These are phyloP conservation scores for Lomographa bimaculata DNA, from an alignment of 2,888 invertebrate genomes.

Conservation along the genomic window DNA sequence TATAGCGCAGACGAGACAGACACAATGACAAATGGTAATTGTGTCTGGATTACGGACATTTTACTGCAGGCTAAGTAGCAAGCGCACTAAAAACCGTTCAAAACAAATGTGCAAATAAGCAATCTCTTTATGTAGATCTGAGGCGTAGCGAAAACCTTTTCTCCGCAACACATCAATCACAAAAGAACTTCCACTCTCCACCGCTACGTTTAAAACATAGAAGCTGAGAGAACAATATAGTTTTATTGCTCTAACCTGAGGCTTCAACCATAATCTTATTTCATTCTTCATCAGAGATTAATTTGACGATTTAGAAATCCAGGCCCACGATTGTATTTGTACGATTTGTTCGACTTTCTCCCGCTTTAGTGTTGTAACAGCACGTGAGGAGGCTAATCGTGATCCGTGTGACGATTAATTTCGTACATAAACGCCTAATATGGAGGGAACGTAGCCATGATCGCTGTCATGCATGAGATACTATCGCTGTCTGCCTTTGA, in stretches of 20 bases:
- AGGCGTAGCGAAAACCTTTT: slow-evolving; percentile 4
- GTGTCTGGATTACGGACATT: too few relatives aligned
- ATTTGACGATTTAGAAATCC: slow-evolving; percentile 38
- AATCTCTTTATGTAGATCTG: background rate
- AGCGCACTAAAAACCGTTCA: slow-evolving; percentile 5
- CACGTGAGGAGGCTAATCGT: slow-evolving; percentile 62
- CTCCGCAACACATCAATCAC: slow-evolving; percentile 12
- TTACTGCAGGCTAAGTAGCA: slow-evolving; percentile 3
- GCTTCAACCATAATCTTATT: slow-evolving; percentile 24
- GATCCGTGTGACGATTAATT: slow-evolving; percentile 55
- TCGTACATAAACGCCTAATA: slow-evolving; percentile 41
- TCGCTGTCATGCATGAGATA: slow-evolving; percentile 27
- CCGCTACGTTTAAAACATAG: slow-evolving; percentile 14
- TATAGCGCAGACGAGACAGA: slow-evolving; percentile 1
- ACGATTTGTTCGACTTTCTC: slow-evolving; percentile 55
- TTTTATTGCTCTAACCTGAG: slow-evolving; percentile 17
- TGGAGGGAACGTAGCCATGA: slow-evolving; percentile 36
- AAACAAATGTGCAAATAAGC: slow-evolving; percentile 5
- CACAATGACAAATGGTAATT: too few relatives aligned
- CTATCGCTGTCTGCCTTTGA: slow-evolving; percentile 23
- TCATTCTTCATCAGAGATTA: slow-evolving; percentile 37
- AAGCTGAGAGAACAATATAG: slow-evolving; percentile 23
- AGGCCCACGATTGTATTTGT: slow-evolving; percentile 30
- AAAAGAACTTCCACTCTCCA: slow-evolving; percentile 10
- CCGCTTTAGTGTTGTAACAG: slow-evolving; percentile 54